A percentile compares a stretch with the other conserved stretches of the same genome.
phyloP scores from a whole-genome alignment of 2,113 vertebrate genomes.

The Phrynosoma blainvillii region DNA sequence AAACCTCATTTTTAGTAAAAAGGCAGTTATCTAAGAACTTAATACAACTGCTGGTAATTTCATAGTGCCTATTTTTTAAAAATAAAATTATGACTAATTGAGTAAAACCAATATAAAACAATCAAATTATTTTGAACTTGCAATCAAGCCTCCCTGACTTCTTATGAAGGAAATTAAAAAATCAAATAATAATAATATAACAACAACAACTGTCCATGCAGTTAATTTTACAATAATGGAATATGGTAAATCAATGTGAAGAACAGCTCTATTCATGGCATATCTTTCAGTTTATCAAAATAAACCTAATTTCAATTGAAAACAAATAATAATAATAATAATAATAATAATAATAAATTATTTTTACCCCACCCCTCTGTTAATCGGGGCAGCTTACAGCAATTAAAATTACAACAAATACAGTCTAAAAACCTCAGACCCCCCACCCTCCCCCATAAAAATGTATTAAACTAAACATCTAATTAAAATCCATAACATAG shows the following conservation, averaged over 20 bases:
- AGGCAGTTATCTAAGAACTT: background rate
- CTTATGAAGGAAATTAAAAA: too few species aligned
- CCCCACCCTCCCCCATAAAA: too few species aligned
- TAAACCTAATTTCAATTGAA: background rate
- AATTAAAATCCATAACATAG: too few species aligned
- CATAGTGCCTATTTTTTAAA: background rate
- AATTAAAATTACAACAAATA: too few species aligned
- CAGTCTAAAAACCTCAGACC: too few species aligned
- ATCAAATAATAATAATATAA: background rate
- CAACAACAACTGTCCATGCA: too few species aligned
- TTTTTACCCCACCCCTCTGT: too few species aligned
- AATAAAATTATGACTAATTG: background rate
- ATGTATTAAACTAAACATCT: too few species aligned
- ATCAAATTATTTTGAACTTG: background rate
- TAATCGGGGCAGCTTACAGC: too few species aligned
- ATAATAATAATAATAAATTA: too few species aligned
- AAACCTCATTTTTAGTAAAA: background rate
- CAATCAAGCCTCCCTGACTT: background rate
- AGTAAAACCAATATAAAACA: background rate
- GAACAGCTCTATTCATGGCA: slow-evolving; percentile 19
- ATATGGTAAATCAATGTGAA: background rate
- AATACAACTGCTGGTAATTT: background rate
- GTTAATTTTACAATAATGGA: background rate
- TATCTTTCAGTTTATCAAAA: background rate
- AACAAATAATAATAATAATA: too few species aligned